A percentile compares a stretch with the other conserved stretches of the same genome.
These are phyloP conservation scores for Acrocera orbiculus DNA, from an alignment of 2,888 invertebrate genomes.

Conservation along the genomic window DNA sequence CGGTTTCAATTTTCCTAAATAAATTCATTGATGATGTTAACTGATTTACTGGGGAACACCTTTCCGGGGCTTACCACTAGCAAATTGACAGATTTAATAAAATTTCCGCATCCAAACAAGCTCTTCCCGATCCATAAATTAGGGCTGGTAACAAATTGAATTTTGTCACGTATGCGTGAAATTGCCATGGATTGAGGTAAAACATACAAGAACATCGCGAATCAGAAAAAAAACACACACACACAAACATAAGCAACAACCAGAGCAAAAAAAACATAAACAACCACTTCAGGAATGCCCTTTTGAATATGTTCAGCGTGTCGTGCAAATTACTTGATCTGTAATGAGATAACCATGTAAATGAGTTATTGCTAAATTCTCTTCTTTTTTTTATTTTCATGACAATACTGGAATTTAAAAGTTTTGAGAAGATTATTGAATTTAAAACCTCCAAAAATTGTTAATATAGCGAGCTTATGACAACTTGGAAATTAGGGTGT, in stretches of 20 bases:
- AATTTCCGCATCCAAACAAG: slow-evolving; percentile 11
- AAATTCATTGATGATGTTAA: no score
- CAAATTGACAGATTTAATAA: slow-evolving; percentile 12
- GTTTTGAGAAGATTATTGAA: no score
- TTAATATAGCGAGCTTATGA: no score
- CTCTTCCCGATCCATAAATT: slow-evolving; percentile 9
- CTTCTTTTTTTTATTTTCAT: no score
- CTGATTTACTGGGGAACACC: no score
- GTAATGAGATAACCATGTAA: slow-evolving; percentile 11
- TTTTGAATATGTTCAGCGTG: slow-evolving; percentile 10
- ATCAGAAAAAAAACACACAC: slow-evolving; percentile 1
- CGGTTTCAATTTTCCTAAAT: no score
- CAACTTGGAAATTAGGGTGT: no score
- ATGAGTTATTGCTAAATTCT: slow-evolving; percentile 10
- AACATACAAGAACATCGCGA: slow-evolving; percentile 5
- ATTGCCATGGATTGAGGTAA: slow-evolving; percentile 10
- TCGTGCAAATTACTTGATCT: slow-evolving; percentile 11
- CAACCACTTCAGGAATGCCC: slow-evolving; percentile 3
- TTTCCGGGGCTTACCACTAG: slow-evolving; percentile 4
- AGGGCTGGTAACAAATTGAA: slow-evolving; percentile 11
- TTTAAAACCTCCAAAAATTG: no score
- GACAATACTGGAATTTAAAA: no score
- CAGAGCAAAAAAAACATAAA: slow-evolving; percentile 5
- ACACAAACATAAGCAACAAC: background rate
- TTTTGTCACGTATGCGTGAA: slow-evolving; percentile 13